Evolutionary conservation across 1,140 invertebrate genomes (phyloP).

Genomic region (Yoshiicerus persimilis): DNA sequence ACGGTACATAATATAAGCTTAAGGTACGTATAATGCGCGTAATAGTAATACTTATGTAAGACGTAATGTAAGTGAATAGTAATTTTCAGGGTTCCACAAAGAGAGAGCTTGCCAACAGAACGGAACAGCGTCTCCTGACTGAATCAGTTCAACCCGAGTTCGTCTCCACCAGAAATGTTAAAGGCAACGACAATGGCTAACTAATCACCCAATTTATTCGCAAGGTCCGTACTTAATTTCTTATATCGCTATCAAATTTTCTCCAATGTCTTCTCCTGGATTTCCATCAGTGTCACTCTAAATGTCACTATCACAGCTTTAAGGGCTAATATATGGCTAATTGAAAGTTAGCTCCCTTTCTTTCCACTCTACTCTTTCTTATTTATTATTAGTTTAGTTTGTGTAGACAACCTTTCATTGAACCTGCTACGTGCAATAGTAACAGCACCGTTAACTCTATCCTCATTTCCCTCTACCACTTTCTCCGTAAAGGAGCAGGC

Average conservation of each 20-base stretch:
- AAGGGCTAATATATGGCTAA: conserved; percentile 13
- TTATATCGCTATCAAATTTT: conserved; percentile 21
- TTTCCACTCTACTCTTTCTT: neutral
- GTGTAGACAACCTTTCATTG: neutral
- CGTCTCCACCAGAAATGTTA: neutral
- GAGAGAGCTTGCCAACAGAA: neutral
- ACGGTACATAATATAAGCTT: neutral
- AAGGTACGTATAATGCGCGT: neutral
- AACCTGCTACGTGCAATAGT: too few relatives aligned
- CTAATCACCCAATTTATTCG: conserved; percentile 16
- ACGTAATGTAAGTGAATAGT: neutral
- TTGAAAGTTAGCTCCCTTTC: neutral
- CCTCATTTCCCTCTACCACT: too few relatives aligned
- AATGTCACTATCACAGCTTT: conserved; percentile 3
- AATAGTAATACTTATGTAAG: neutral
- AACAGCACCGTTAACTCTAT: too few relatives aligned
- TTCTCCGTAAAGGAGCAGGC: neutral
- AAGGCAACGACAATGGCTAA: conserved; percentile 18
- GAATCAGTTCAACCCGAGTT: neutral
- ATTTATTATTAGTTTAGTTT: neutral
- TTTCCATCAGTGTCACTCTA: conserved; percentile 22
- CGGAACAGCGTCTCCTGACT: neutral
- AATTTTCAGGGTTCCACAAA: neutral
- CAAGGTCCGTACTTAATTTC: conserved; percentile 12
- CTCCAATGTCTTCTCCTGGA: conserved; percentile 7